Conservation (phyloP, 53 echinoderm and acorn worm species). For the Zoroaster sp. region DNA sequence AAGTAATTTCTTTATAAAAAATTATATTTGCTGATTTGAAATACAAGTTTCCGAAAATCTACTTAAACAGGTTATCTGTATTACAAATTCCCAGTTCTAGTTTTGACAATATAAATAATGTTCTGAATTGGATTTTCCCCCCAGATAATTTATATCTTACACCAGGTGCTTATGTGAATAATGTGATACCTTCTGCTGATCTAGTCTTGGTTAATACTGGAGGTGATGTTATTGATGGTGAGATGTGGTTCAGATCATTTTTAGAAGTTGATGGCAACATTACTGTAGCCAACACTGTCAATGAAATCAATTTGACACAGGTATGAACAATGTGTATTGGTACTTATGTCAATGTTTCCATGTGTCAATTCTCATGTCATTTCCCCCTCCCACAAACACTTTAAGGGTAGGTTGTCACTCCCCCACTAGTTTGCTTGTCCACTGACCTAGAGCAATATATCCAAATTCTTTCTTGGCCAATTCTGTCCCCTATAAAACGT, state of each 20-base stretch:
- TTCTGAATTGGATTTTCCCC: neutral
- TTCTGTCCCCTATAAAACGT: too few species aligned
- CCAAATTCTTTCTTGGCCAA: too few species aligned
- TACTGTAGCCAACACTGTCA: constrained; percentile 13
- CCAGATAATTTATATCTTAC: neutral
- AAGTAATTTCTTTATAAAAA: too few species aligned
- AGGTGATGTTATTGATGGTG: constrained; percentile 7
- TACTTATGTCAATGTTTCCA: too few species aligned
- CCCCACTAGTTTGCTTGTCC: too few species aligned
- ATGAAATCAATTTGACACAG: constrained; percentile 10
- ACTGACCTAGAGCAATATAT: too few species aligned
- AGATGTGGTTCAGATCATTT: neutral
- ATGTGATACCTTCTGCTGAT: constrained; percentile 5
- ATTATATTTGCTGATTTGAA: too few species aligned
- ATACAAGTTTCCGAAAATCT: too few species aligned
- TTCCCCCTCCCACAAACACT: too few species aligned
- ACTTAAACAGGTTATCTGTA: neutral
- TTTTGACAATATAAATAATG: neutral
- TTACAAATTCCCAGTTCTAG: neutral
- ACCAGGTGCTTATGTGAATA: neutral
- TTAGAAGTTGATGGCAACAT: constrained; percentile 15
- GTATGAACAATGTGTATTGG: too few species aligned
- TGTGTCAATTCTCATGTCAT: too few species aligned
- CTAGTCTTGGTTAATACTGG: constrained; percentile 7
- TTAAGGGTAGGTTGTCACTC: too few species aligned